Conservation (phyloP, 2,888 invertebrate species). For the Mimas tiliae region DNA sequence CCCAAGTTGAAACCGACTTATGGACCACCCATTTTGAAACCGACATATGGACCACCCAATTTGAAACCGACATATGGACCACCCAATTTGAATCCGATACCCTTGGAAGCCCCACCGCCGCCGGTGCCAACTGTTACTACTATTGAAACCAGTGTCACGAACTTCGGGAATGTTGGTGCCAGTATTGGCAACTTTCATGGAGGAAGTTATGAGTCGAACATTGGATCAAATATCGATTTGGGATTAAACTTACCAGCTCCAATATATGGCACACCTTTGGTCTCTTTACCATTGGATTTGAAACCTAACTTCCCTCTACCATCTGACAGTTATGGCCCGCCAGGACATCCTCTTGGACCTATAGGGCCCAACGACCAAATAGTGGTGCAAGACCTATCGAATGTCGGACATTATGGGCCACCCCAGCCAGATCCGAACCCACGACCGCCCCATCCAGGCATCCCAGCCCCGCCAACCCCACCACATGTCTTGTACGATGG, state of each 20-base stretch:
- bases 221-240: conserved; percentile 45
- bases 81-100: conserved; percentile 63
- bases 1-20: conserved; percentile 50
- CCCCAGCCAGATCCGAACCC: conserved; percentile 85
- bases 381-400: conserved; percentile 64
- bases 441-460: conserved; percentile 87
- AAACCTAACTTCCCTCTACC: conserved; percentile 77
- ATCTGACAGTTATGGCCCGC: conserved; percentile 76
- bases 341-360: conserved; percentile 69
- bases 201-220: conserved; percentile 13
- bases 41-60: conserved; percentile 61
- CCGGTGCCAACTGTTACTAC: conserved; percentile 39
- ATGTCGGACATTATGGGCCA: conserved; percentile 82
- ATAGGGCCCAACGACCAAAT: conserved; percentile 71
- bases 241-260: conserved; percentile 71
- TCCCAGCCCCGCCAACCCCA: conserved; percentile 90
- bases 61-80: conserved; percentile 62
- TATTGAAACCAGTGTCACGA: conserved; percentile 12
- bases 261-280: conserved; percentile 71
- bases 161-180: conserved; percentile 16
- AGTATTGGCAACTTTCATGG: conserved; percentile 14
- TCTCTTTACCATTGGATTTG: conserved; percentile 61
- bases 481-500: conserved; percentile 92
- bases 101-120: conserved; percentile 47
- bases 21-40: conserved; percentile 62